Base-by-base conservation (phyloP, 2,797 vertebrate species). In the Tinamus major region DNA sequence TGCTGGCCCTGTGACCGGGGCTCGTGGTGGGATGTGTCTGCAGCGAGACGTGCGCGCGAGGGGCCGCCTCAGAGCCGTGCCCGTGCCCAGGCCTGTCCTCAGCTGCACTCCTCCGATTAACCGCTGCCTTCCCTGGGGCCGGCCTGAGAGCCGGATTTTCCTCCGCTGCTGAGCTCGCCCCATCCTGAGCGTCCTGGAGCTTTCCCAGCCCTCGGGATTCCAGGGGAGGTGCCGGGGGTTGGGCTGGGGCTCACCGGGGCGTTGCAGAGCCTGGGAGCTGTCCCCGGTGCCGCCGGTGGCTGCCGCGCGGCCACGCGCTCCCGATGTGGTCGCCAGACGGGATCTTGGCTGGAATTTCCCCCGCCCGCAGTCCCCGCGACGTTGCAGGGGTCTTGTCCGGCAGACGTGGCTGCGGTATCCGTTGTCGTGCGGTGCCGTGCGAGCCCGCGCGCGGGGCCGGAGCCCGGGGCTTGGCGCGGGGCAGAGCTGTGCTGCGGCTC, bases 401-500 rank as follows among this genome's bases (percentile, higher is more conserved):
- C 65, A 46, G 70, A 37, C 1, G 0, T 58, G 12, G 33, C 37
- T 61, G 51, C 59, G 68, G 14, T 51, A 3, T 67, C 76, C 41
- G 41, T 42, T 16, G 42, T 42, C 14, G 42, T 16, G 42, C 42
- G 42, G n/a, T n/a, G n/a, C n/a, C n/a, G n/a, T n/a, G n/a, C n/a
- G n/a, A n/a, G n/a, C n/a, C n/a, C n/a, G n/a, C n/a, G n/a, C n/a
- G n/a, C n/a, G n/a, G n/a, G n/a, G n/a, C n/a, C n/a, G 39, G 39
- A 9, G 39, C 39, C 39, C 1, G 2, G 33, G 37, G n/a, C 49
- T 69, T 16, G 33, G 35, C n/a, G 4, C 1, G 21, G 0, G 2
- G 12, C 23, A 8, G 48, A 3, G 1, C 0, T 0, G 17, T 58
- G 39, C 65, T 62, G 84, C 81, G 79, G 49, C 63, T 37, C 31